These are phyloP conservation scores for Periophthalmus modestus DNA, from an alignment of 2,113 vertebrate genomes.

Conservation along the genomic window DNA sequence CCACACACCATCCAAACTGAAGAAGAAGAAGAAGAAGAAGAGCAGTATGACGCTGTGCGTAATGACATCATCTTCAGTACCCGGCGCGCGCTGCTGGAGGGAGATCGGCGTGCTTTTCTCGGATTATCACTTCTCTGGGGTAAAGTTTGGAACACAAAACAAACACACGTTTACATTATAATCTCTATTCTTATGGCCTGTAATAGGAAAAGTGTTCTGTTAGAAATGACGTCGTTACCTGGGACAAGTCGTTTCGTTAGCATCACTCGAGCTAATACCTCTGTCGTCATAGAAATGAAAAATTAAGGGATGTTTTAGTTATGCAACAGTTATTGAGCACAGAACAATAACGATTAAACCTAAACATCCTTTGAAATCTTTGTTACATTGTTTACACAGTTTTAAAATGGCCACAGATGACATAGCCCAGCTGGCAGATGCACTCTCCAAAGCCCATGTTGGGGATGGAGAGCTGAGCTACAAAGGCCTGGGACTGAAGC, in stretches of 20 bases:
- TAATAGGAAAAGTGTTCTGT: background rate
- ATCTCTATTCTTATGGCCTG: background rate
- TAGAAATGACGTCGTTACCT: background rate
- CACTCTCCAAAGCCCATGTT: conserved; percentile 89
- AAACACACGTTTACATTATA: background rate
- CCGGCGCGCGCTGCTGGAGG: conserved; percentile 28
- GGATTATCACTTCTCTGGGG: conserved; percentile 1
- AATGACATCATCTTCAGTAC: conserved; percentile 47
- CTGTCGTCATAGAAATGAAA: background rate
- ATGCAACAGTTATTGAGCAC: background rate
- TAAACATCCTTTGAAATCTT: background rate
- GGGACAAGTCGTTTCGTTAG: background rate
- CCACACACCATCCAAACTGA: background rate
- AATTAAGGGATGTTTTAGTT: background rate
- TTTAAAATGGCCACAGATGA: conserved; percentile 87
- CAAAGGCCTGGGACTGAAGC: conserved; percentile 89
- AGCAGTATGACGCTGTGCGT: background rate
- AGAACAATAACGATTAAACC: background rate
- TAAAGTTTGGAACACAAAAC: background rate
- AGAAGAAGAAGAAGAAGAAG: conserved; percentile 8
- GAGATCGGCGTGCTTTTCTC: conserved; percentile 22
- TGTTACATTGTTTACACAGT: conserved; percentile 9
- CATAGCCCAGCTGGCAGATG: conserved; percentile 85
- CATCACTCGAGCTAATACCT: conserved; percentile 1
- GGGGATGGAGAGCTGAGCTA: conserved; percentile 90